Conservation (phyloP, 2,797 vertebrate species). For the Anguilla pacifica region DNA sequence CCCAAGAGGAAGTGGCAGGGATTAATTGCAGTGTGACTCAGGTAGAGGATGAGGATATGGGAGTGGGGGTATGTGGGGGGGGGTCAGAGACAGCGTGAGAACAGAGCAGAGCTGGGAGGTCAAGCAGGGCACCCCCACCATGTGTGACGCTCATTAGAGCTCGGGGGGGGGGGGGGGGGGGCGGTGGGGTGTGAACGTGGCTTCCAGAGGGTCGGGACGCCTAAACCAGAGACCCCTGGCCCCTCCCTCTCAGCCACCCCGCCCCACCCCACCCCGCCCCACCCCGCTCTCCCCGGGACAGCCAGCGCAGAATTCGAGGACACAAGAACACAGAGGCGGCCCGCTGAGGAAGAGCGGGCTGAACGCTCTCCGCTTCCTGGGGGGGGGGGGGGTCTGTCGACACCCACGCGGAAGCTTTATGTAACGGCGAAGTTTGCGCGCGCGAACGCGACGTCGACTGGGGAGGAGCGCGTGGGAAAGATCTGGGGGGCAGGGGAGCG, state of each 20-base stretch:
- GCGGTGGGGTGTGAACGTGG: conserved; percentile 31
- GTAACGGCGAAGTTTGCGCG: conserved; percentile 22
- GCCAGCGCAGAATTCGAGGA: neutral
- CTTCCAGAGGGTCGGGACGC: conserved; percentile 44
- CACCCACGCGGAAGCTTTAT: conserved; percentile 33
- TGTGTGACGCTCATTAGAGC: conserved; percentile 54
- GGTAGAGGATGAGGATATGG: conserved; percentile 60
- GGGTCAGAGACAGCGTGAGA: conserved; percentile 46
- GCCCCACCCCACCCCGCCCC: neutral
- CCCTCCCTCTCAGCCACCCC: no score
- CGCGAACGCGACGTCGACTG: neutral
- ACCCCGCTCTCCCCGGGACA: neutral
- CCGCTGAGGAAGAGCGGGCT: neutral
- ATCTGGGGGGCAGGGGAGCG: neutral
- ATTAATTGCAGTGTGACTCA: conserved; percentile 70
- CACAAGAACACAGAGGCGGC: neutral
- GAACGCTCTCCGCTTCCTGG: neutral
- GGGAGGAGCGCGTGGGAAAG: neutral
- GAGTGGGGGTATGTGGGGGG: neutral
- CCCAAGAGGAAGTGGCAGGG: conserved; percentile 33
- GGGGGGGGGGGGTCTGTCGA: neutral
- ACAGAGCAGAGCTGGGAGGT: conserved; percentile 53
- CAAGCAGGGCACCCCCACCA: conserved; percentile 39
- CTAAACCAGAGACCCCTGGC: neutral
- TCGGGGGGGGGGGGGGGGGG: conserved; percentile 59